Base-by-base conservation (phyloP, 1,140 invertebrate genomes). In the Bombus difficillimus region DNA sequence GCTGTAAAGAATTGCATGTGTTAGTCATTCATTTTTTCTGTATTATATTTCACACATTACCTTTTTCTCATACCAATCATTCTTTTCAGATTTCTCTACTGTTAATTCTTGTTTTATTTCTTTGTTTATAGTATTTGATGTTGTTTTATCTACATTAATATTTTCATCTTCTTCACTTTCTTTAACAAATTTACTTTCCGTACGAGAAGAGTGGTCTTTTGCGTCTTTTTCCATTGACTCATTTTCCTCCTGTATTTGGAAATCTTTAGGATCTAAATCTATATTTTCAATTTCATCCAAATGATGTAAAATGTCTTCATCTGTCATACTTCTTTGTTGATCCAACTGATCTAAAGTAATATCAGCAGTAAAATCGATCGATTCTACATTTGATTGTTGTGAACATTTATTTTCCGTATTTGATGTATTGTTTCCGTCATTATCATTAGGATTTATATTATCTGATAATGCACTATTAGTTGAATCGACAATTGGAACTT, bases 261-360 rank as follows among this genome's bases (percentile, higher is more conserved):
- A 90, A 53, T 64, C 89, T 34, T 86, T 83, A 66, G 92, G 88
- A 83, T 92, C 86, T 25, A 94, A 71, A n/a, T 92, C 92, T 74
- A 93, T 93, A 79, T 93, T 94, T 91, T 95, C 94, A 39, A 95
- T 93, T 62, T 93, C 92, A 88, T 94, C 93, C 47, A 94, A 86
- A 86, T 95, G 91, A 75, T 91, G 80, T 91, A 95, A 92, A 37
- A 94, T 91, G 57, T 94, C 94, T 90, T 94, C 93, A 86, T 94
- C 92, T 12, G 92, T 94, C 71, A 94, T 85, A 73, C 93, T 90
- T 32, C 77, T 90, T 13, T 85, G 75, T n/a, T 77, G 69, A 47
- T 88, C 84, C 39, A 92, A 78, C n/a, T 91, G 83, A 59, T 92
- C 89, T n/a, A 91, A 88, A 53, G 4, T 53, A 37, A 92, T 82